Evolutionary conservation across 2,797 vertebrate genomes (phyloP), one percentile per base, ranked within the genome.

Genomic region (Eospalax fontanierii): DNA sequence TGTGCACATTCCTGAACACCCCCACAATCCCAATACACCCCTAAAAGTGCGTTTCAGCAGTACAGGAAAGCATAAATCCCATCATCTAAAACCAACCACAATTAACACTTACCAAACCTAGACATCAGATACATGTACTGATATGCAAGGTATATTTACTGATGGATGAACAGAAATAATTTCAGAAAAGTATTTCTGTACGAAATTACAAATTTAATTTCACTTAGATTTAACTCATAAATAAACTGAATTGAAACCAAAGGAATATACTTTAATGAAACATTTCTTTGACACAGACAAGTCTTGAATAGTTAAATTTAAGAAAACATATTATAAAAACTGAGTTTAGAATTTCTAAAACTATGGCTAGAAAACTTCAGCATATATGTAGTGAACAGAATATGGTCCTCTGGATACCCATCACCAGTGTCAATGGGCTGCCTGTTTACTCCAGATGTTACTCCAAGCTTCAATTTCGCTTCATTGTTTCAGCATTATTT

Each of bases 161-260:
- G 30, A 63, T 21, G n/a, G 33, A 40, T 24, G n/a, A 38, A 78
- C 19, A 87, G 75, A 84, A 83, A 35, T 78, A 70, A 84, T 81
- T 76, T 96, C 38, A 90, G 38, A 83, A 89, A 81, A 28, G 4
- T 30, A 84, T n/a, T 82, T 96, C 59, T 66, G 78, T 61, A 81
- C 1, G n/a, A 88, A 89, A 8, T 79, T 94, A 68, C 71, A 81
- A 92, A 82, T 96, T 78, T 89, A 93, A 86, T 71, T 89, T 93
- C 76, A 76, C 57, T 85, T 85, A 57, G 74, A 57, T 76, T 84
- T 86, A 93, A 85, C 70, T 59, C 70, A 85, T 28, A 95, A 93
- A 93, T 66, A 83, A 33, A 33, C 68, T 66, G 24, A 94, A 35
- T 50, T 87, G 38, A 79, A 89, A 91, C 18, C 59, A 85, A 95